These are phyloP conservation scores for Pristis pectinata DNA, from an alignment of 2,797 vertebrate species.

Conservation along the genomic window DNA sequence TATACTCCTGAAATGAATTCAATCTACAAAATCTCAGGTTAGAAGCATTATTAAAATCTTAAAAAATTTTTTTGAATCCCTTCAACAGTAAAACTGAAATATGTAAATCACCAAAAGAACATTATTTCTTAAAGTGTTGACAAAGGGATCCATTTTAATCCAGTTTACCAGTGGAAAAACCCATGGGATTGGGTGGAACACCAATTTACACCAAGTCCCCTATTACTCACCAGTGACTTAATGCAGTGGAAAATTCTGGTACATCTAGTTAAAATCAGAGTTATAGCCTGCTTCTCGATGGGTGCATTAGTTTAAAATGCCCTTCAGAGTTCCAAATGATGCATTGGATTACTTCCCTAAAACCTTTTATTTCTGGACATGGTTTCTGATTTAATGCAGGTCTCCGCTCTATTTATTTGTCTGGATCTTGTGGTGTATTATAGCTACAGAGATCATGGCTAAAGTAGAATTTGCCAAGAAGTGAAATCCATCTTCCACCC, in stretches of 20 bases:
- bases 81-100: neutral
- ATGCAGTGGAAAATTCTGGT: neutral
- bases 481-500: neutral
- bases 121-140: neutral
- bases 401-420: neutral
- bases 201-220: neutral
- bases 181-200: neutral
- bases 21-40: neutral
- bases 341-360: neutral
- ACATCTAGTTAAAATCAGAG: too few species aligned
- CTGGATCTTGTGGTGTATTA: neutral
- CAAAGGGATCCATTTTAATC: neutral
- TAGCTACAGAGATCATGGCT: neutral
- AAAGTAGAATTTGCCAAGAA: neutral
- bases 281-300: neutral
- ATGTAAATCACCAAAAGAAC: neutral
- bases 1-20: neutral
- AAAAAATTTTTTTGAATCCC: neutral
- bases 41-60: neutral
- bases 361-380: neutral
- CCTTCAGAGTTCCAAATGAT: neutral
- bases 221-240: neutral
- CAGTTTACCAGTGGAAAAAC: neutral
- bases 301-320: neutral
- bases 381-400: neutral